These are phyloP conservation scores for Helicoverpa armigera DNA, from an alignment of 1,140 invertebrate genomes.

Conservation along the genomic window DNA sequence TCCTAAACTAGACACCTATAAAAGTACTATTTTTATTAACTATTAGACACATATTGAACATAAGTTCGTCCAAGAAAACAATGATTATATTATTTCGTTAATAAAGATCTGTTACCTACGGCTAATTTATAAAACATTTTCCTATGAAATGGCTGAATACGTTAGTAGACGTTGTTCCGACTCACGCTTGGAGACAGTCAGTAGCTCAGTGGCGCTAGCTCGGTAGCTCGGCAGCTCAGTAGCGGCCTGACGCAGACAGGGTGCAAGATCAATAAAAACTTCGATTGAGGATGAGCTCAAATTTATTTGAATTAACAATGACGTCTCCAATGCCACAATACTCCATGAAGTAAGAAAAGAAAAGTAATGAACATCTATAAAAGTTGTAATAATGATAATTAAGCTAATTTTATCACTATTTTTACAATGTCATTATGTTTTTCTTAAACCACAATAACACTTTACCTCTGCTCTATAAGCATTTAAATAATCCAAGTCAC, in stretches of 20 bases:
- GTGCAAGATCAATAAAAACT: conserved; percentile 82
- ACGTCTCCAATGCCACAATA: conserved; percentile 86
- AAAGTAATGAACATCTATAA: conserved; percentile 86
- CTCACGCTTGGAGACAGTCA: conserved; percentile 64
- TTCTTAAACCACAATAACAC: conserved; percentile 85
- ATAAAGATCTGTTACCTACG: conserved; percentile 36
- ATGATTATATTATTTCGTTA: conserved; percentile 39
- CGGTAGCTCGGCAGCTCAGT: conserved; percentile 29
- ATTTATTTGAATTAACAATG: conserved; percentile 87
- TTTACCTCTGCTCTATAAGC: conserved; percentile 85
- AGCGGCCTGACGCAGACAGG: conserved; percentile 62
- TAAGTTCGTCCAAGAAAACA: conserved; percentile 45
- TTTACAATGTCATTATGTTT: conserved; percentile 87
- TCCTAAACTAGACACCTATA: conserved; percentile 78
- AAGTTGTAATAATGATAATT: conserved; percentile 86
- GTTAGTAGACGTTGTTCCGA: conserved; percentile 18
- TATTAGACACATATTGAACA: conserved; percentile 50
- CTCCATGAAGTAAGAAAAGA: conserved; percentile 85
- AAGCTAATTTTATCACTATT: conserved; percentile 86
- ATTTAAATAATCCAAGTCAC: conserved; percentile 85
- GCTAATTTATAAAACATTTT: conserved; percentile 41
- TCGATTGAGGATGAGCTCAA: conserved; percentile 85
- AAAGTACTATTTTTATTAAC: conserved; percentile 54
- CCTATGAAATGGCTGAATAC: conserved; percentile 20
- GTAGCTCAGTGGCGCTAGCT: conserved; percentile 1